These are phyloP conservation scores for Drosophila grimshawi DNA, from an alignment of 1,140 invertebrate genomes.

Conservation along the genomic window DNA sequence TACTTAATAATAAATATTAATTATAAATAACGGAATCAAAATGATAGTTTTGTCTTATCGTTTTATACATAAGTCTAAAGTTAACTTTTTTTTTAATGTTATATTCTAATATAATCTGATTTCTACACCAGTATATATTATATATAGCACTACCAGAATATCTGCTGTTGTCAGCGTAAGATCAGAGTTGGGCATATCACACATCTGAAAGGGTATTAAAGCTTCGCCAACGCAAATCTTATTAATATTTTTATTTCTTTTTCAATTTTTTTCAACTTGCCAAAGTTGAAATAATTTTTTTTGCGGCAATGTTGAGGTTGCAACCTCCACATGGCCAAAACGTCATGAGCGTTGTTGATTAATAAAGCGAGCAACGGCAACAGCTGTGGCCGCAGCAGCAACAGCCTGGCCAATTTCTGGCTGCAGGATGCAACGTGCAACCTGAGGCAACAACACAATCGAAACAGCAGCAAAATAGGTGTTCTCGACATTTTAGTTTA, in stretches of 20 bases:
- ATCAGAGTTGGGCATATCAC: neutral
- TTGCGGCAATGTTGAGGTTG: conserved; percentile 23
- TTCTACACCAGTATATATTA: too few species aligned
- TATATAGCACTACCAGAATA: too few species aligned
- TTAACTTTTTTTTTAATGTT: too few species aligned
- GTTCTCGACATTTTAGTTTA: conserved; percentile 21
- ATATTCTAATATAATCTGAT: too few species aligned
- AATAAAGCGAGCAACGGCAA: conserved; percentile 53
- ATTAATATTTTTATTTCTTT: conserved; percentile 1
- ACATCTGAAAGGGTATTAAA: conserved; percentile 1
- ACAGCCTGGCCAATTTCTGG: conserved; percentile 59
- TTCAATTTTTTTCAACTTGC: conserved; percentile 10
- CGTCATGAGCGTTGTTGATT: conserved; percentile 54
- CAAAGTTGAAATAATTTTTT: conserved; percentile 11
- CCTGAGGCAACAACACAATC: neutral
- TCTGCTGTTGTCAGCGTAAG: too few species aligned
- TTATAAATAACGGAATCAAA: too few species aligned
- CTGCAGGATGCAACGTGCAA: neutral
- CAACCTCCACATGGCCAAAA: conserved; percentile 2
- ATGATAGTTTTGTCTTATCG: too few species aligned
- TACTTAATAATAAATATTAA: too few species aligned
- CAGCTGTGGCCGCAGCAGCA: conserved; percentile 46
- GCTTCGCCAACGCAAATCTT: neutral
- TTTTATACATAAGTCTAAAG: too few species aligned
- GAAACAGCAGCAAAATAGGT: neutral